Evolutionary conservation across 92 coral and sea anemone genomes (phyloP).

Genomic region (Zoanthus solanderi): DNA sequence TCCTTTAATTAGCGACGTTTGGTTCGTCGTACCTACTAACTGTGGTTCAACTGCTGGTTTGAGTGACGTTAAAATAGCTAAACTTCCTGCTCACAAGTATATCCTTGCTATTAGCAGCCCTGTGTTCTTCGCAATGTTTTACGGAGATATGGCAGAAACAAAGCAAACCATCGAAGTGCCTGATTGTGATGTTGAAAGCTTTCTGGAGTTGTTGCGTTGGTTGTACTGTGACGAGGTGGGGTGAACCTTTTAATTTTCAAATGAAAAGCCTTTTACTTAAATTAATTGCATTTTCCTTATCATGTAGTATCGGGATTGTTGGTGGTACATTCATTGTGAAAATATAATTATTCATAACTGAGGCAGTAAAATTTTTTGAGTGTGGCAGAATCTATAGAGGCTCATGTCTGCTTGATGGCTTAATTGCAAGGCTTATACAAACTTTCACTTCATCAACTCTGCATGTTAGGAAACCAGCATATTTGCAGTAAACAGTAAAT

Average conservation of each 20-base stretch:
- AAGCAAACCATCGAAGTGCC: conserved; percentile 20
- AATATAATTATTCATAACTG: no score
- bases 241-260: not conserved
- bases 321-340: no score
- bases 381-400: no score
- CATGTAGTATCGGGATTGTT: no score
- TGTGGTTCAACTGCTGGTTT: not conserved
- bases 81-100: conserved; percentile 59
- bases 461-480: no score
- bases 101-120: conserved; percentile 54
- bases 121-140: conserved; percentile 56
- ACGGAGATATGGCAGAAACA: conserved; percentile 55
- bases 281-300: not conserved
- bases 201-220: conserved; percentile 53
- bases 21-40: not conserved
- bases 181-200: conserved; percentile 59
- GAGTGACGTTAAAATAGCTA: not conserved
- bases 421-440: no score
- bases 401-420: no score
- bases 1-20: conserved; percentile 20
- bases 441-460: no score
- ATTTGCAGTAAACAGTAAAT: no score
- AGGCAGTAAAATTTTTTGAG: no score
- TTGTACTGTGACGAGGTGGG: conserved; percentile 46
- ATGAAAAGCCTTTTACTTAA: not conserved